A percentile compares a stretch with the other conserved stretches of the same genome.
Evolutionary conservation across 2,797 vertebrate genomes (phyloP).

Genomic region (Cyclopterus lumpus): DNA sequence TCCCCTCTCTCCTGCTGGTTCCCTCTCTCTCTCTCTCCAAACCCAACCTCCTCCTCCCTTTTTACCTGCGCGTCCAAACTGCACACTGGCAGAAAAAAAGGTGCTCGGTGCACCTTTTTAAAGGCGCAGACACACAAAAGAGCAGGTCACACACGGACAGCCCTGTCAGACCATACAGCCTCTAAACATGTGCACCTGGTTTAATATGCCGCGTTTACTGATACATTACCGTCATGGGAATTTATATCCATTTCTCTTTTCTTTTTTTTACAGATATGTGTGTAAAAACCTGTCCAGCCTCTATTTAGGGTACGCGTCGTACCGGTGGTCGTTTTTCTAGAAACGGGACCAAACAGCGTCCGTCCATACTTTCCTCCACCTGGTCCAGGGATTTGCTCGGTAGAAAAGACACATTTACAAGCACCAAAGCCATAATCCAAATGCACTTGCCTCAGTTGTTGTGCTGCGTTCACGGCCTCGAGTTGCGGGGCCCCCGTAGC

Average conservation of each 20-base stretch:
- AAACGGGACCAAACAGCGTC: conserved; percentile 21
- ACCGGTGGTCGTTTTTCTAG: conserved; percentile 14
- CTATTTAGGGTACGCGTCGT: not conserved
- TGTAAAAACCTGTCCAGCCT: too few species aligned
- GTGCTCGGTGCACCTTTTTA: conserved; percentile 72
- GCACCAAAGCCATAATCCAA: conserved; percentile 72
- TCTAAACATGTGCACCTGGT: not conserved
- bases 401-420: conserved; percentile 62
- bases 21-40: conserved; percentile 39
- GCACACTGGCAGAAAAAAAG: conserved; percentile 60
- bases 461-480: conserved; percentile 66
- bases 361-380: conserved; percentile 42
- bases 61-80: conserved; percentile 74
- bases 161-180: not conserved
- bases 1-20: conserved; percentile 31
- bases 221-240: not conserved
- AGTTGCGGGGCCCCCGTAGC: conserved; percentile 31
- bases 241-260: not conserved
- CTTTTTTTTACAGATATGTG: not conserved
- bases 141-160: not conserved
- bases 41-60: conserved; percentile 64
- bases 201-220: not conserved
- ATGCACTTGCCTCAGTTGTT: conserved; percentile 38
- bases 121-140: conserved; percentile 60
- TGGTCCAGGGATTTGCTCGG: conserved; percentile 50